These are phyloP conservation scores for Dilophus febrilis DNA, from an alignment of 2,888 invertebrate genomes.

Conservation along the genomic window DNA sequence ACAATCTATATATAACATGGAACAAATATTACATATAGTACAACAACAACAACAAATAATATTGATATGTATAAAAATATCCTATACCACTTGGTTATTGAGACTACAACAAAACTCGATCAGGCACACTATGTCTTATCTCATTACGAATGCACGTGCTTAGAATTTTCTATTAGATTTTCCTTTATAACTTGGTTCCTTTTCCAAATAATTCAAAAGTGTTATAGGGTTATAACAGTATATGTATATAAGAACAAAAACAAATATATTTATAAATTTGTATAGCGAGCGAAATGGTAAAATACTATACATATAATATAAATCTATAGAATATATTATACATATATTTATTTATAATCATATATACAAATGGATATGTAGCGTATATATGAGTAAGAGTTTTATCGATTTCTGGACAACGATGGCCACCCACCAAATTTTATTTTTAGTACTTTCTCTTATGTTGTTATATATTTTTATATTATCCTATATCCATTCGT, in stretches of 20 bases:
- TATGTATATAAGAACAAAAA: not conserved
- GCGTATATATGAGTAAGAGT: constrained; percentile 1
- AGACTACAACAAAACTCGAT: constrained; percentile 7
- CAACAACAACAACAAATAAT: too few relatives aligned
- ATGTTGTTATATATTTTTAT: not conserved
- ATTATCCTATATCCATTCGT: too few relatives aligned
- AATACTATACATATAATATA: too few relatives aligned
- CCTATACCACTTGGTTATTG: constrained; percentile 1
- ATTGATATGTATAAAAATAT: too few relatives aligned
- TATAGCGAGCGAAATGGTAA: too few relatives aligned
- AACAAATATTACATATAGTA: too few relatives aligned
- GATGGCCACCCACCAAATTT: constrained; percentile 2
- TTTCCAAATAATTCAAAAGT: constrained; percentile 2
- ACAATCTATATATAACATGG: too few relatives aligned
- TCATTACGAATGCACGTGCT: constrained; percentile 12
- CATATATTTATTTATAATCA: not conserved
- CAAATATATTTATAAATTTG: too few relatives aligned
- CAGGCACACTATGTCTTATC: constrained; percentile 12
- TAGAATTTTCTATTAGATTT: constrained; percentile 6
- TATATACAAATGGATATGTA: not conserved
- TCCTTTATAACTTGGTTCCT: constrained; percentile 3
- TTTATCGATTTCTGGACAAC: constrained; percentile 2
- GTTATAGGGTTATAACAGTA: not conserved
- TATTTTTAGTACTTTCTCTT: constrained; percentile 2
- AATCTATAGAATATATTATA: too few relatives aligned